Percentiles rank a stretch among this genome's conserved stretches.
Conservation (phyloP, 2,797 vertebrate genomes). For the Micromesistius poutassou region DNA sequence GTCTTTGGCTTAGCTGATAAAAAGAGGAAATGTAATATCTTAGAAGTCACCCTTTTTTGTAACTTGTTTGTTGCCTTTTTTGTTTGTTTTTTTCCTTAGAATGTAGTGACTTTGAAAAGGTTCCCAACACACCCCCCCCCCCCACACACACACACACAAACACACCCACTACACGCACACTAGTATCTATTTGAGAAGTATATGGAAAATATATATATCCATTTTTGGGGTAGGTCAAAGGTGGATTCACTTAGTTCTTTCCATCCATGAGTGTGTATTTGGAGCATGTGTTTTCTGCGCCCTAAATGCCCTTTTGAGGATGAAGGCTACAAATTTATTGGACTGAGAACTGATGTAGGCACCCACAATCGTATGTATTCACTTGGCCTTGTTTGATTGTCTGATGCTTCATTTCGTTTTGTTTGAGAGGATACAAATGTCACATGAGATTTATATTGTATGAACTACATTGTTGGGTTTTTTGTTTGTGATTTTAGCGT, state of each 20-base stretch:
- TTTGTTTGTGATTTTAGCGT: slow-evolving; percentile 50
- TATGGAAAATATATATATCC: slow-evolving; percentile 4
- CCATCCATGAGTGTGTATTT: slow-evolving; percentile 42
- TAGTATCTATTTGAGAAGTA: neutral
- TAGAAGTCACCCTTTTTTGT: neutral
- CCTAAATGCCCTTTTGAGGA: slow-evolving; percentile 30
- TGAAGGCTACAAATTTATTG: slow-evolving; percentile 19
- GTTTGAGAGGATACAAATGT: slow-evolving; percentile 59
- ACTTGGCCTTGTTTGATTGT: slow-evolving; percentile 37
- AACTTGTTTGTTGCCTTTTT: neutral
- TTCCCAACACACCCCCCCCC: neutral
- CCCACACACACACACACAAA: neutral
- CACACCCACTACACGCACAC: neutral
- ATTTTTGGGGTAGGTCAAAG: slow-evolving; percentile 23
- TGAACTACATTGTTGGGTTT: slow-evolving; percentile 39
- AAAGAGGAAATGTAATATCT: neutral
- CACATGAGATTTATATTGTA: slow-evolving; percentile 58
- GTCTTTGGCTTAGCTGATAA: neutral
- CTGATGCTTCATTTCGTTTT: slow-evolving; percentile 42
- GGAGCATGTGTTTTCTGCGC: slow-evolving; percentile 40
- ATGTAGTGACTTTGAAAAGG: neutral
- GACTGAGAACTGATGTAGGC: slow-evolving; percentile 27
- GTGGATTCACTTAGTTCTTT: slow-evolving; percentile 34
- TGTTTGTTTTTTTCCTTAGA: neutral
- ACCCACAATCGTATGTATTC: slow-evolving; percentile 20